Conservation (phyloP, 2,888 invertebrate species). For the Alviniconcha strummeri region DNA sequence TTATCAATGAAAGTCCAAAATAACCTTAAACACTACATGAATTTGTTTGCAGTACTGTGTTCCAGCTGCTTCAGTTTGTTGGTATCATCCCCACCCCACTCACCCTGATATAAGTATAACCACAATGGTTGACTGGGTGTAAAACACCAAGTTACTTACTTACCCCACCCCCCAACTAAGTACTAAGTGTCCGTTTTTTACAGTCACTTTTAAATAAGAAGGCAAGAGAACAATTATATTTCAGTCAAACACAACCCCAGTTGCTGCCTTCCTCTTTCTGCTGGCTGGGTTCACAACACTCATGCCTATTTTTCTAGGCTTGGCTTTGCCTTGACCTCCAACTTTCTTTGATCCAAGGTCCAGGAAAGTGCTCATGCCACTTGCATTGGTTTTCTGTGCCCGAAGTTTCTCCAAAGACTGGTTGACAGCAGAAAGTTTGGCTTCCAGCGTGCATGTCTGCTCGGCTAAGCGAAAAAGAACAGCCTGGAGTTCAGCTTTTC, state of each 20-base stretch:
- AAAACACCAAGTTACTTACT: too few relatives aligned
- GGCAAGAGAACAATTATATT: too few relatives aligned
- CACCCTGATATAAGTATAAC: too few relatives aligned
- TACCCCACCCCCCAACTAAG: too few relatives aligned
- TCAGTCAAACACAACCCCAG: slow-evolving; percentile 69
- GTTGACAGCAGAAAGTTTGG: slow-evolving; percentile 57
- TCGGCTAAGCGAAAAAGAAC: slow-evolving; percentile 64
- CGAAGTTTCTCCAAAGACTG: slow-evolving; percentile 59
- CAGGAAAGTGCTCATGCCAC: slow-evolving; percentile 41
- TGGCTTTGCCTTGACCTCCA: slow-evolving; percentile 51
- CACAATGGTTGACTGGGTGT: too few relatives aligned
- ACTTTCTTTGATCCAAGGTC: slow-evolving; percentile 60
- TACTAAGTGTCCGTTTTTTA: too few relatives aligned
- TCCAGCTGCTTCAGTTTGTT: too few relatives aligned
- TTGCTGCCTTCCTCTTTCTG: slow-evolving; percentile 66
- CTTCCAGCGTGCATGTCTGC: slow-evolving; percentile 50
- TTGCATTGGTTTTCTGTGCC: slow-evolving; percentile 47
- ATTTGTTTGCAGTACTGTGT: too few relatives aligned
- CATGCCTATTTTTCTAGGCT: slow-evolving; percentile 66
- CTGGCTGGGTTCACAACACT: slow-evolving; percentile 69
- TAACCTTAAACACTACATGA: too few relatives aligned
- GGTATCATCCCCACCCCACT: too few relatives aligned
- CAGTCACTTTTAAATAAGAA: too few relatives aligned
- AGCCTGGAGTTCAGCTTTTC: slow-evolving; percentile 61
- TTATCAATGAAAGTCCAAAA: too few relatives aligned